Percentiles rank a stretch among this genome's conserved stretches.
Evolutionary conservation across 2,113 vertebrate genomes (phyloP).

Genomic region (Scartelaos histophorus): DNA sequence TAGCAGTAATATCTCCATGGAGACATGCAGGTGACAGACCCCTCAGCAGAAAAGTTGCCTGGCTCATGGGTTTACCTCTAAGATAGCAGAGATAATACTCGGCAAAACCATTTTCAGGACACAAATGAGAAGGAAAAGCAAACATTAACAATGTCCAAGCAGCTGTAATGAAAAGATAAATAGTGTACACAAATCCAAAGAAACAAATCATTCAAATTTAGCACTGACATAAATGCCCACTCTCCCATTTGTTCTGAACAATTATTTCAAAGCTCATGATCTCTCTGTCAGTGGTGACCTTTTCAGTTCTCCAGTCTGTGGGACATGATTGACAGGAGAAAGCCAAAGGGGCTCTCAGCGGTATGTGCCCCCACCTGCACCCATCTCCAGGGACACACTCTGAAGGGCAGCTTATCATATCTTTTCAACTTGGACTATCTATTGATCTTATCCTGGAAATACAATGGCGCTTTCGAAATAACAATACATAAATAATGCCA

Average conservation of each 20-base stretch:
- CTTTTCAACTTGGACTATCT: conserved; percentile 37
- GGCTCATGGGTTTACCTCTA: too few relatives aligned
- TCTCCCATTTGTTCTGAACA: conserved; percentile 5
- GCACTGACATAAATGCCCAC: background rate
- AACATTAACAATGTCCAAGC: too few relatives aligned
- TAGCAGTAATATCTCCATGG: too few relatives aligned
- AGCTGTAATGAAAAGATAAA: background rate
- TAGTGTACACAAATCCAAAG: background rate
- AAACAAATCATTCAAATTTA: background rate
- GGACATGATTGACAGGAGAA: conserved; percentile 47
- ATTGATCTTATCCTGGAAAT: conserved; percentile 29
- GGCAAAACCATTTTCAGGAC: too few relatives aligned
- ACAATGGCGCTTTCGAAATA: conserved; percentile 27
- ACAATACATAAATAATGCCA: background rate
- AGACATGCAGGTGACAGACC: too few relatives aligned
- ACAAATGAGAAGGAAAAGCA: too few relatives aligned
- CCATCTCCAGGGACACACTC: conserved; percentile 35
- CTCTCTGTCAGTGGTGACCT: conserved; percentile 53
- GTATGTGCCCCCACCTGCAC: conserved; percentile 27
- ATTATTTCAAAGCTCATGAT: conserved; percentile 31
- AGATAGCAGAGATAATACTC: too few relatives aligned
- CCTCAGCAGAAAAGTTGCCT: too few relatives aligned
- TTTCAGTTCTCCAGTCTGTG: conserved; percentile 59
- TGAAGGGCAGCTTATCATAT: conserved; percentile 55
- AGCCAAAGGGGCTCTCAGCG: conserved; percentile 25